phyloP scores from a whole-genome alignment of 2,797 vertebrate genomes.

The Botia almorhae region DNA sequence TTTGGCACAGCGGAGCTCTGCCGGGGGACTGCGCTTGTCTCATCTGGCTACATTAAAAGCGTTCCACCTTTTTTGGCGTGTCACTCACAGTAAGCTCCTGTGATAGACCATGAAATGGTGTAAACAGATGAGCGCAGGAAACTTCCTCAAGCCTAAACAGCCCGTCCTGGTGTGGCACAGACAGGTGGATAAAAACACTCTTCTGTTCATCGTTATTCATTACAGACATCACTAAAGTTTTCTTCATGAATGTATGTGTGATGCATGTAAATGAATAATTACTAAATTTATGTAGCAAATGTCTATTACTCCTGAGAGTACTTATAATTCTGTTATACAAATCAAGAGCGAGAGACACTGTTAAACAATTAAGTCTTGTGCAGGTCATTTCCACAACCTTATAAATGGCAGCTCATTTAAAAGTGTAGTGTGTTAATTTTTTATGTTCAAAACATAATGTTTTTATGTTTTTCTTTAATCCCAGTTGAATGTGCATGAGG shows the following conservation, averaged over 20 bases:
- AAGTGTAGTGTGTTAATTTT: too few relatives aligned
- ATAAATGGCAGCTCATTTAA: not conserved
- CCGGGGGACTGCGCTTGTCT: not conserved
- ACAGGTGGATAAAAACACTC: not conserved
- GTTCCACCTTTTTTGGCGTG: conserved; percentile 19
- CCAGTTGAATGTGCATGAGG: not conserved
- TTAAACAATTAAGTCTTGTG: not conserved
- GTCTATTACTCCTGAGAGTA: too few relatives aligned
- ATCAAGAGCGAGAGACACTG: too few relatives aligned
- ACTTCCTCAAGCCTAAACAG: conserved; percentile 18
- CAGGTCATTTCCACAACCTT: not conserved
- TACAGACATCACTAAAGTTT: not conserved
- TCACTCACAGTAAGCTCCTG: conserved; percentile 43
- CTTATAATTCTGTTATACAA: not conserved
- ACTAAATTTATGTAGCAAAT: too few relatives aligned
- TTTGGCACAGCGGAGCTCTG: not conserved
- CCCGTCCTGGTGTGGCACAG: not conserved
- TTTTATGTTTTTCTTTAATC: not conserved
- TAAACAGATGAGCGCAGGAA: conserved; percentile 32
- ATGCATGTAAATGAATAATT: too few relatives aligned
- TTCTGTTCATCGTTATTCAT: not conserved
- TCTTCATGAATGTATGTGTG: too few relatives aligned
- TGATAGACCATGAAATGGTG: conserved; percentile 44
- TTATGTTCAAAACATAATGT: not conserved
- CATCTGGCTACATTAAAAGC: conserved; percentile 32